A percentile compares a stretch with the other conserved stretches of the same genome.
Conservation (phyloP, 1,140 invertebrate genomes). For the Hydropsyche tenuis region DNA sequence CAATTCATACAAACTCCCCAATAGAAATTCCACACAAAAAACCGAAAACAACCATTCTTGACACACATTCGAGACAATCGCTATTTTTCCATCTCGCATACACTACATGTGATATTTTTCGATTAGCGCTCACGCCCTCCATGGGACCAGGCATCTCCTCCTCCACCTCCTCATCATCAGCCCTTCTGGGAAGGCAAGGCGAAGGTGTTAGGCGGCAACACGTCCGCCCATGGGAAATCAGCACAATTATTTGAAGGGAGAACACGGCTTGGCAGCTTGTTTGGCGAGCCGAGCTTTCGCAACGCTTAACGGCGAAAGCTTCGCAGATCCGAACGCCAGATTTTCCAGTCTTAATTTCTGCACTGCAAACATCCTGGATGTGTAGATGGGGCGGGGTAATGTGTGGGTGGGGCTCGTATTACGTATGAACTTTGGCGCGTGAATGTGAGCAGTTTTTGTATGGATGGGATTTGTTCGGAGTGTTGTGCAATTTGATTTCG, state of each 20-base stretch:
- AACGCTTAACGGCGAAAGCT: background rate
- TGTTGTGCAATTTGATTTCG: no score
- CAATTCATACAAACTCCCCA: no score
- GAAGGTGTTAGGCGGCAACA: slow-evolving; percentile 39
- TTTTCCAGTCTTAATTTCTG: background rate
- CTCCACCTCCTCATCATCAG: background rate
- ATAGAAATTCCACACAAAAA: no score
- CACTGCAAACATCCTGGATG: no score
- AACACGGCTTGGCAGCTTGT: slow-evolving; percentile 15
- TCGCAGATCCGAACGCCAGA: background rate
- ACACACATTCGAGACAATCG: background rate
- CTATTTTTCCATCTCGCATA: background rate
- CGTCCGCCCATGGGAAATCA: slow-evolving; percentile 38
- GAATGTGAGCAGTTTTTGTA: no score
- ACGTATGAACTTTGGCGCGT: no score
- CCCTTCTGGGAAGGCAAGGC: background rate
- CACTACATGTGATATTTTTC: no score
- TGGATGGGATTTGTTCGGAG: no score
- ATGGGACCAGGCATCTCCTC: background rate
- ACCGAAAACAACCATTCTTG: no score
- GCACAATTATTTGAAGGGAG: slow-evolving; percentile 42
- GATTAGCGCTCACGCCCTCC: no score
- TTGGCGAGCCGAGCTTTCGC: slow-evolving; percentile 7
- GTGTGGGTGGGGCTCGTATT: no score
- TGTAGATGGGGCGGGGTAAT: no score